Base-by-base conservation (phyloP, 2,888 invertebrate genomes). In the Cordylochernes scorpioides region DNA sequence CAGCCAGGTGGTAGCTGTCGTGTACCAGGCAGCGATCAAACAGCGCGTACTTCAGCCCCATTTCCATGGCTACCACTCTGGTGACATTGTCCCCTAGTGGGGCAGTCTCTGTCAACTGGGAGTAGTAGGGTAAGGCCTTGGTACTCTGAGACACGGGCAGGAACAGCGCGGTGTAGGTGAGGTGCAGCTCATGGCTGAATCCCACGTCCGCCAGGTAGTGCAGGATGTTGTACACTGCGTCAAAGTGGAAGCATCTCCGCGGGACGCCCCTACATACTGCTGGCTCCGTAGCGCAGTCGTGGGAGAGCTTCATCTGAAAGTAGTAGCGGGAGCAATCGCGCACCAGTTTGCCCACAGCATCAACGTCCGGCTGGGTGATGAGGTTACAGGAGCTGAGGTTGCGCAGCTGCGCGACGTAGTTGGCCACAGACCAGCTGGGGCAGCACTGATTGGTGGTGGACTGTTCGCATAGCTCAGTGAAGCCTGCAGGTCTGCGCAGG, bases 391-490 rank as follows among this genome's bases (percentile, higher is more conserved):
- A 68, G 35, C 67, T 63, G 47, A 69, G 68, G 46, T 73, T 73
- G 30, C 68, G 63, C 40, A 84, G 60, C 46, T 74, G 58, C 41
- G 82, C 71, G 41, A 86, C 66, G 53, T 82, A 88, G 57, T 82
- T 86, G 40, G 75, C 71, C 40, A 88, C 61, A 32, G 82, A 77
- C 84, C 86, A 84, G 28, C 74, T 68, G 28, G 68, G 70, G 49
- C 88, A 88, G 49, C 80, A 82, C 62, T 48, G 73, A 71, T 42
- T 67, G 57, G 15, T 63, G 59, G 33, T 59, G 18, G 43, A 39
- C 9, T 37, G 36, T 32, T 49, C 45, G 37, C 51, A 52, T 14
- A 51, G 42, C 15, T 46, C 41, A 13, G 37, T 32, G 42, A 60
- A 63, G 15, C 53, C 43, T 3, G 48, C 36, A 26, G 50, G 52